Evolutionary conservation across 2,797 vertebrate species (phyloP).

Genomic region (Chelmon rostratus): DNA sequence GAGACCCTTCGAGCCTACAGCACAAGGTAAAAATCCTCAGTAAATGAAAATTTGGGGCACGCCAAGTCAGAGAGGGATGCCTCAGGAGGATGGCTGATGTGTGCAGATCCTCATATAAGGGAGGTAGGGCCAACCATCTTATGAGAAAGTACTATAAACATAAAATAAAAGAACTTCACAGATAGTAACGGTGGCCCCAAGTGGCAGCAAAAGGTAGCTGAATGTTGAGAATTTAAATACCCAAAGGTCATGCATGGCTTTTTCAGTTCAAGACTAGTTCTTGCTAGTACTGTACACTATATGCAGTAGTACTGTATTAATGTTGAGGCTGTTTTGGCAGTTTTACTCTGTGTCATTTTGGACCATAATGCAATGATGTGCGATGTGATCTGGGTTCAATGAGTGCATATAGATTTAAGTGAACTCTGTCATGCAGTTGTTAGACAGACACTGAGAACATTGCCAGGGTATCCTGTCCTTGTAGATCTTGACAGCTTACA

Average conservation of each 20-base stretch:
- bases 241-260: neutral
- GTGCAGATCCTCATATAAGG: neutral
- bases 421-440: conserved; percentile 6
- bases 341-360: neutral
- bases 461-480: conserved; percentile 17
- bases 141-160: neutral
- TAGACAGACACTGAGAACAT: conserved; percentile 1
- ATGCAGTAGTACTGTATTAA: neutral
- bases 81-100: neutral
- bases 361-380: neutral
- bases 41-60: neutral
- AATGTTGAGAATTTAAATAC: neutral
- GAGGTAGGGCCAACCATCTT: neutral
- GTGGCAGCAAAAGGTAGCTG: neutral
- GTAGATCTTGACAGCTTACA: conserved; percentile 11
- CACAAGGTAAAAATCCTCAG: neutral
- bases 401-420: conserved; percentile 1
- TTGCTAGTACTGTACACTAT: neutral
- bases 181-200: neutral
- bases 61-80: neutral
- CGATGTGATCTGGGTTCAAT: too few species aligned
- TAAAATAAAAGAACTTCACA: conserved; percentile 4
- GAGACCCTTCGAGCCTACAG: neutral
- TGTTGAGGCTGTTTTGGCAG: neutral
- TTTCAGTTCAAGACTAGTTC: neutral